A percentile compares a stretch with the other conserved stretches of the same genome.
Conservation (phyloP, 2,888 invertebrate genomes). For the Resseliella maxima region DNA sequence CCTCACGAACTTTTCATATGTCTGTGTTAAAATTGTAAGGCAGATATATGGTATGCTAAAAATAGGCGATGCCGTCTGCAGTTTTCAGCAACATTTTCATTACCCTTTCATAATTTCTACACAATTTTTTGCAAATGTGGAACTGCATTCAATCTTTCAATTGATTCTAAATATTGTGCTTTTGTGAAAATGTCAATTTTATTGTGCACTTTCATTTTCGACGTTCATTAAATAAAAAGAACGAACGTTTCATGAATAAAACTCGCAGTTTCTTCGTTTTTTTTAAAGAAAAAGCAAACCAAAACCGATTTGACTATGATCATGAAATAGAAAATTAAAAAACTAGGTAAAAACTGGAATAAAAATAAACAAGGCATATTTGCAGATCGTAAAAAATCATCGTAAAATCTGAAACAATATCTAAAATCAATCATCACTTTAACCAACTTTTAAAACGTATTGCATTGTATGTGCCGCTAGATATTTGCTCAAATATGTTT, state of each 20-base stretch:
- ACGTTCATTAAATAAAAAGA: not conserved
- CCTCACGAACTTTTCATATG: not conserved
- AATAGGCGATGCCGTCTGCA: conserved; percentile 54
- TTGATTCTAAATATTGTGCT: not conserved
- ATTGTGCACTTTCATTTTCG: not conserved
- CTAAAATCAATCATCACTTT: conserved; percentile 43
- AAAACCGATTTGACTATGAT: too few relatives aligned
- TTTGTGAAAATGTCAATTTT: not conserved
- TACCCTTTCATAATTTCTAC: not conserved
- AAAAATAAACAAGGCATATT: not conserved
- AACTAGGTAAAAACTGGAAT: not conserved
- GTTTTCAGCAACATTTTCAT: not conserved
- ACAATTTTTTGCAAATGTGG: too few relatives aligned
- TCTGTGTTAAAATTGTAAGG: not conserved
- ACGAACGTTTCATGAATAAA: too few relatives aligned
- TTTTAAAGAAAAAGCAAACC: too few relatives aligned
- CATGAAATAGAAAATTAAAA: too few relatives aligned
- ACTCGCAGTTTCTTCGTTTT: too few relatives aligned
- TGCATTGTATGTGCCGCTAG: not conserved
- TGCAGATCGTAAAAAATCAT: conserved; percentile 14
- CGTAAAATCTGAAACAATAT: conserved; percentile 16
- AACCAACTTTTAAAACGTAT: conserved; percentile 40
- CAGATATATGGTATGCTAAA: not conserved
- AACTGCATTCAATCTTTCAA: too few relatives aligned
- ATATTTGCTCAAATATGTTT: not conserved